Percentiles rank a stretch among this genome's conserved stretches.
phyloP scores from a whole-genome alignment of 2,888 invertebrate species.

The Drosophila lutescens region DNA sequence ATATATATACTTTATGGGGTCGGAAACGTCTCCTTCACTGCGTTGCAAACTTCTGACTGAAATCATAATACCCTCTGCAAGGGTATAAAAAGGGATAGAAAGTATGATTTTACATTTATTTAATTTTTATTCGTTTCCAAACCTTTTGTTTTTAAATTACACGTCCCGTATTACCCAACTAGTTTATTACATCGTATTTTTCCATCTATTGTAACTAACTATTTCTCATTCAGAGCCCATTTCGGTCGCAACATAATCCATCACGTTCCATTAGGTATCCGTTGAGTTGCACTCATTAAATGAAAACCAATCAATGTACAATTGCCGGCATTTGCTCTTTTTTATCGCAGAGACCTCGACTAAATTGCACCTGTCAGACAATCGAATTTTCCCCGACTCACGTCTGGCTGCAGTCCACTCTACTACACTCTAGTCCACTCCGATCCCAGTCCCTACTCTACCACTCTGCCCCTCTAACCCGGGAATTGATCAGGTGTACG shows the following conservation, averaged over 20 bases:
- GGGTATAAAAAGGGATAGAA: no score
- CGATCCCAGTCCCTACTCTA: not conserved
- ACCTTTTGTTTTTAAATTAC: no score
- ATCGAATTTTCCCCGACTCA: constrained; percentile 45
- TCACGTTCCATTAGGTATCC: constrained; percentile 37
- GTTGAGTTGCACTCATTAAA: constrained; percentile 54
- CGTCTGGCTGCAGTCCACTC: not conserved
- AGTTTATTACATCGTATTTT: not conserved
- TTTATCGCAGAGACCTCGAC: constrained; percentile 56
- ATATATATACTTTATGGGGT: no score
- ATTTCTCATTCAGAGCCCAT: not conserved
- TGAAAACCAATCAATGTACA: constrained; percentile 51
- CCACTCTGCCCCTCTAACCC: constrained; percentile 9
- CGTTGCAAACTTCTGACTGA: no score
- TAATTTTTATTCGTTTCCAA: no score
- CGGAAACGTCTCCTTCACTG: no score
- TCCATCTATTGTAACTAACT: not conserved
- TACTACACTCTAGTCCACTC: not conserved
- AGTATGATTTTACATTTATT: no score
- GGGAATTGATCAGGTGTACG: constrained; percentile 27
- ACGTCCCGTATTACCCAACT: no score
- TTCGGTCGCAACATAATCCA: constrained; percentile 28
- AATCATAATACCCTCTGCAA: no score
- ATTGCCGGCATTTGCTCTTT: constrained; percentile 25
- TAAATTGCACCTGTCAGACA: constrained; percentile 77